Conservation (phyloP, 2,797 vertebrate species). For the Hemibagrus guttatus region DNA sequence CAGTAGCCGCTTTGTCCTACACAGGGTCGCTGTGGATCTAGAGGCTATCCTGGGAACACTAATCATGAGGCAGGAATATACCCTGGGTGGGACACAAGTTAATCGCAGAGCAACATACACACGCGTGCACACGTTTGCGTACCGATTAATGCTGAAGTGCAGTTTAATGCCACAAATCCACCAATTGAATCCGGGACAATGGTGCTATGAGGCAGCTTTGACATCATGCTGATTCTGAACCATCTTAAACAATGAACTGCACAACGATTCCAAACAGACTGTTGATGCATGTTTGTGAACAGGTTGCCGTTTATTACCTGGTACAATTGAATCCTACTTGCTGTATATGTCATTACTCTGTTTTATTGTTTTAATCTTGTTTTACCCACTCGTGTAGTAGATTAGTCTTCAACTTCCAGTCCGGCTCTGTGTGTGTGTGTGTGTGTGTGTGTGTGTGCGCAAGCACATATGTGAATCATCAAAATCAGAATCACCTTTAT, state of each 20-base stretch:
- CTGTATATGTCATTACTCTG: neutral
- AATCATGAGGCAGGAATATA: neutral
- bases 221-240: neutral
- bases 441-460: slow-evolving; percentile 45
- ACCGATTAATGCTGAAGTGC: neutral
- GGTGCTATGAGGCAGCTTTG: neutral
- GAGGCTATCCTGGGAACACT: neutral
- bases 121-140: no score
- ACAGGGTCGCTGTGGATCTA: neutral
- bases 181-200: neutral
- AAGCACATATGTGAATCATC: slow-evolving; percentile 41
- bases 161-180: neutral
- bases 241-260: neutral
- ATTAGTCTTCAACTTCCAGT: slow-evolving; percentile 62
- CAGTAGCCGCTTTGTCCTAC: neutral
- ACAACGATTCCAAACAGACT: neutral
- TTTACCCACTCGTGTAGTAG: slow-evolving; percentile 63
- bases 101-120: no score
- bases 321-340: neutral
- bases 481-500: slow-evolving; percentile 60
- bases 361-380: neutral
- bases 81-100: neutral
- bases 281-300: neutral
- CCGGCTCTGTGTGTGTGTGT: slow-evolving; percentile 27
- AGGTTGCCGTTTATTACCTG: neutral